Evolutionary conservation across 2,888 invertebrate species (phyloP).

Genomic region (Thymelicus acteon): DNA sequence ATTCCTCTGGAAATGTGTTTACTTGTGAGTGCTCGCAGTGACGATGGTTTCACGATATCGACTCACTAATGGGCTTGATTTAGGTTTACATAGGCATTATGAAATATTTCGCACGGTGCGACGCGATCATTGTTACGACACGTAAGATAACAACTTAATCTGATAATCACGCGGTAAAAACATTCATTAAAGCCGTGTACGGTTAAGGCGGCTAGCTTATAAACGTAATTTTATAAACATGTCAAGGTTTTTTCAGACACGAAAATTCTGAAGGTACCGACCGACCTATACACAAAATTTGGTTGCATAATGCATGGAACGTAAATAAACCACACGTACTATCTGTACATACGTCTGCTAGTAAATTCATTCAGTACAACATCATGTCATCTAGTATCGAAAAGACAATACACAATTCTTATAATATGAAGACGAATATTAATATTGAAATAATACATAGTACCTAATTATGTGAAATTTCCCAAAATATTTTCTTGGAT

Average conservation of each 20-base stretch:
- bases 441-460: background rate
- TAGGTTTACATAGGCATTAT: slow-evolving; percentile 51
- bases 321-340: slow-evolving; percentile 15
- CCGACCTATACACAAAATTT: slow-evolving; percentile 18
- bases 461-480: background rate
- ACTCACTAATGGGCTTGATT: slow-evolving; percentile 62
- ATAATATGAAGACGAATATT: no score
- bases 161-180: slow-evolving; percentile 75
- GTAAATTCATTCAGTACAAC: background rate
- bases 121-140: slow-evolving; percentile 68
- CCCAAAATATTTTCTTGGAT: background rate
- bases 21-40: slow-evolving; percentile 39
- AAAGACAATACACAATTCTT: no score
- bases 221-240: slow-evolving; percentile 54
- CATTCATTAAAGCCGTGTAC: slow-evolving; percentile 72
- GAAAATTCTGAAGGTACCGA: slow-evolving; percentile 51
- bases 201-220: slow-evolving; percentile 52
- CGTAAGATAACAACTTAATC: slow-evolving; percentile 78
- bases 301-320: slow-evolving; percentile 31
- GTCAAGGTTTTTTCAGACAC: slow-evolving; percentile 60
- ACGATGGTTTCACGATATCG: slow-evolving; percentile 59
- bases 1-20: slow-evolving; percentile 34
- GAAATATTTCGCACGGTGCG: slow-evolving; percentile 49
- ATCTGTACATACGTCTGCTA: background rate
- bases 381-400: background rate